Conservation (phyloP, 2,888 invertebrate genomes). For the Hirtodrosophila cameraria region DNA sequence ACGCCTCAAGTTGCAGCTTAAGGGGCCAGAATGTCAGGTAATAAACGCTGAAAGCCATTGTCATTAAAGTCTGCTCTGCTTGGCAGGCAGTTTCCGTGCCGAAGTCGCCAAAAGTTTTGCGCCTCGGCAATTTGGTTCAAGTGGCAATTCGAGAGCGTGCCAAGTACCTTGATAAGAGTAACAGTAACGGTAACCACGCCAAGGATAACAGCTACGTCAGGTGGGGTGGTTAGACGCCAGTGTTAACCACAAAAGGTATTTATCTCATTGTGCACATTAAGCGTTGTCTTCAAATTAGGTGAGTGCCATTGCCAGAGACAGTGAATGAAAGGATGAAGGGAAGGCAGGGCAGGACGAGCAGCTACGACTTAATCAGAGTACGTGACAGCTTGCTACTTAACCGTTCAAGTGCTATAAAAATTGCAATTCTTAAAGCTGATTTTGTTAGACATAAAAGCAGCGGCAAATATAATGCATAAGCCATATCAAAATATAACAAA, state of each 20-base stretch:
- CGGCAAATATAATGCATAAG: no score
- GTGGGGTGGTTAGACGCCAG: slow-evolving; percentile 28
- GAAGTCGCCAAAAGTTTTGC: slow-evolving; percentile 66
- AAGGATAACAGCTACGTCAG: slow-evolving; percentile 9
- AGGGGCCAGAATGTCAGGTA: slow-evolving; percentile 58
- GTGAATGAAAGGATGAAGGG: background rate
- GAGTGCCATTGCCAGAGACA: slow-evolving; percentile 58
- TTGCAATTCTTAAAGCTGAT: slow-evolving; percentile 14
- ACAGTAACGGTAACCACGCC: slow-evolving; percentile 21
- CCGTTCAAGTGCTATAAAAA: slow-evolving; percentile 15
- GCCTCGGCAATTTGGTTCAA: slow-evolving; percentile 71
- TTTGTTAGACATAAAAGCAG: background rate
- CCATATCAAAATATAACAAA: no score
- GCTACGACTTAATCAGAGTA: slow-evolving; percentile 42
- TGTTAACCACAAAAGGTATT: slow-evolving; percentile 80
- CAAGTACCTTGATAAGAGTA: slow-evolving; percentile 68
- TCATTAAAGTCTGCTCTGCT: slow-evolving; percentile 46
- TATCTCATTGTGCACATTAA: slow-evolving; percentile 70
- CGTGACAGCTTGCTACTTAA: slow-evolving; percentile 24
- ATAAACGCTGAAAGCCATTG: slow-evolving; percentile 63
- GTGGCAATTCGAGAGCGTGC: slow-evolving; percentile 79
- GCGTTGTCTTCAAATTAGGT: slow-evolving; percentile 65
- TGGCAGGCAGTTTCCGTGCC: slow-evolving; percentile 49
- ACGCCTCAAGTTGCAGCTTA: no score
- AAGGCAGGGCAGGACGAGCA: background rate